phyloP scores from a whole-genome alignment of 2,797 vertebrate species.

The Steatocranus sp. region DNA sequence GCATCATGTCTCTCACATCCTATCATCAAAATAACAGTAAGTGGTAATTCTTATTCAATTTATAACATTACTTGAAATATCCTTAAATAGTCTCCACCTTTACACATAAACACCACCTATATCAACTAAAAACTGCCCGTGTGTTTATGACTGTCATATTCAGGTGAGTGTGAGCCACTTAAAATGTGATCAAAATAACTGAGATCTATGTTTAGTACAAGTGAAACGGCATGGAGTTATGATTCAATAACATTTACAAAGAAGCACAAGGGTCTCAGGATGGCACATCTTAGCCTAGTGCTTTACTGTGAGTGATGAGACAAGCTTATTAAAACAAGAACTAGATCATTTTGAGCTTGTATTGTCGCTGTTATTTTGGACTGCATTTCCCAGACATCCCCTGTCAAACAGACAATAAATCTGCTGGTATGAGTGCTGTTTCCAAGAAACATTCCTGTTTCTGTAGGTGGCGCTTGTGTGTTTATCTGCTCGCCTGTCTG shows the following conservation, averaged over 20 bases:
- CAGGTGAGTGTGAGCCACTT: background rate
- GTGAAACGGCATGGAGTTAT: background rate
- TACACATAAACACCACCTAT: background rate
- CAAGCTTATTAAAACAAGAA: background rate
- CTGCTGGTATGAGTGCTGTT: background rate
- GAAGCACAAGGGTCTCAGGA: background rate
- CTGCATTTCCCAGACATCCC: background rate
- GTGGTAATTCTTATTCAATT: background rate
- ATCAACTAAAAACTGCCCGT: background rate
- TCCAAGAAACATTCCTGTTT: background rate
- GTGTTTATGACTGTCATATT: background rate
- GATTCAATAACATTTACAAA: background rate
- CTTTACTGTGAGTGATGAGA: background rate
- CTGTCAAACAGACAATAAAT: background rate
- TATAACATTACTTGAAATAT: background rate
- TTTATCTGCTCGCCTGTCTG: background rate
- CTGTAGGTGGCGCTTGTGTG: background rate
- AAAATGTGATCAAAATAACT: background rate
- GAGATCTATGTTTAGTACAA: background rate
- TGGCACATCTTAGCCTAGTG: background rate
- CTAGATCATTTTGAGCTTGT: background rate
- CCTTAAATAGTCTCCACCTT: background rate
- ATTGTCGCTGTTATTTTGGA: background rate
- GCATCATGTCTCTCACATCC: background rate
- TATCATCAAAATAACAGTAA: background rate